Base-by-base conservation (phyloP, 53 echinoderm and acorn worm genomes). In the Hippasteria phrygiana region DNA sequence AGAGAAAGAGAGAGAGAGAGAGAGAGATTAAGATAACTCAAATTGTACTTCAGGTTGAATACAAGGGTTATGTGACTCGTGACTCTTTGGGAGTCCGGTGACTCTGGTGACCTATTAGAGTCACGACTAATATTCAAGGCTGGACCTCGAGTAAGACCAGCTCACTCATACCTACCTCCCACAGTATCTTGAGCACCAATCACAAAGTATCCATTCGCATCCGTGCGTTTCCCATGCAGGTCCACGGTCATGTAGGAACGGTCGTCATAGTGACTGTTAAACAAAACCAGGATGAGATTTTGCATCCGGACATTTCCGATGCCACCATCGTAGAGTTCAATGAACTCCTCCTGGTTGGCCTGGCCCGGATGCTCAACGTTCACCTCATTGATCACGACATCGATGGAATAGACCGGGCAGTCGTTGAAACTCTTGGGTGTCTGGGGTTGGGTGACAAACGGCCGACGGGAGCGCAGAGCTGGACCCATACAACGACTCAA, bases 261-360 rank as follows among this genome's bases (percentile, higher is more conserved):
- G 77, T 94, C 94, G 18, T 50, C 77, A 51, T 87, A 40, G 64
- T 55, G 71, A 29, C 95, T 90, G 76, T 93, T 93, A 63, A 92
- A 98, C 85, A 96, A 59, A 24, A 96, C 99, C 85, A 98, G 40
- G 0, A 73, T 96, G 56, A 91, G 65, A 50, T 76, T 86, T 20
- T 80, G 66, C 67, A 99, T 83, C 18, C 87, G 78, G 5, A 80
- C 79, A 38, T 91, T 91, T 1, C 94, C 94, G 28, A 71, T 82
- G 0, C 99, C 99, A n/a, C 94, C 91, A 75, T 94, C 96, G 43
- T 91, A 94, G 13, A 99, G 93, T 62, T 99, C 99, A 55, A 99
- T 93, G 79, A 94, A 99, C 83, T 99, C 99, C 13, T 87, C 34
- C 69, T 91, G 47, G 2, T 43, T 24, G 26, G 89, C 64, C 24